Conservation (phyloP, 2,797 vertebrate species). For the Carcharodon carcharias region DNA sequence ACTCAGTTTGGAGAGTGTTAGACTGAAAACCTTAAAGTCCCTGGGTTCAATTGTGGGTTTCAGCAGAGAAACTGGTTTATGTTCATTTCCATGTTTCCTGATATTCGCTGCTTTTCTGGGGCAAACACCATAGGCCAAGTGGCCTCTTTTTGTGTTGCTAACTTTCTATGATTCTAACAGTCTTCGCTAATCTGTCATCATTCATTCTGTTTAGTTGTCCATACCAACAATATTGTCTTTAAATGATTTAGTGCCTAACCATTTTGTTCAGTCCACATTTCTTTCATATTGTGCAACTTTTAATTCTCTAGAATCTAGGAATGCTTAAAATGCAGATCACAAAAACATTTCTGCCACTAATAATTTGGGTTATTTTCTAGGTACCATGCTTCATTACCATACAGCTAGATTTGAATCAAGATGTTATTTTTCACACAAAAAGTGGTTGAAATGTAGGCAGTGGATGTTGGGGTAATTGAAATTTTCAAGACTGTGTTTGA, state of each 20-base stretch:
- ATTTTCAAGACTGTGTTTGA: neutral
- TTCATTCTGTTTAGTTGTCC: neutral
- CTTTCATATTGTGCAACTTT: neutral
- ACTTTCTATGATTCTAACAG: no score
- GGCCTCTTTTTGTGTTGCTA: no score
- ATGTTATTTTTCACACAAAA: neutral
- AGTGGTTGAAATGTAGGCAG: neutral
- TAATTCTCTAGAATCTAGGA: neutral
- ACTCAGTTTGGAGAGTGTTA: no score
- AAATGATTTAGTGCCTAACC: neutral
- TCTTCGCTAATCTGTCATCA: neutral
- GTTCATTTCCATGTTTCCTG: no score
- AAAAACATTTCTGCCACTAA: neutral
- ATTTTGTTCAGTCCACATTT: neutral
- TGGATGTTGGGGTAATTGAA: neutral
- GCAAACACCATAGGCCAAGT: no score
- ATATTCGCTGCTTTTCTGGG: no score
- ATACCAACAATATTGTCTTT: neutral
- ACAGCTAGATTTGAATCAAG: neutral
- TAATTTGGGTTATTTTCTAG: neutral
- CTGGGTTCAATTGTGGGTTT: no score
- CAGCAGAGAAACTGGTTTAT: no score
- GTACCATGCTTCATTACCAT: neutral
- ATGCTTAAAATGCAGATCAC: neutral
- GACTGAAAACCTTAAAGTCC: no score